phyloP scores from a whole-genome alignment of 2,888 invertebrate species.

The Drosophila eohydei region DNA sequence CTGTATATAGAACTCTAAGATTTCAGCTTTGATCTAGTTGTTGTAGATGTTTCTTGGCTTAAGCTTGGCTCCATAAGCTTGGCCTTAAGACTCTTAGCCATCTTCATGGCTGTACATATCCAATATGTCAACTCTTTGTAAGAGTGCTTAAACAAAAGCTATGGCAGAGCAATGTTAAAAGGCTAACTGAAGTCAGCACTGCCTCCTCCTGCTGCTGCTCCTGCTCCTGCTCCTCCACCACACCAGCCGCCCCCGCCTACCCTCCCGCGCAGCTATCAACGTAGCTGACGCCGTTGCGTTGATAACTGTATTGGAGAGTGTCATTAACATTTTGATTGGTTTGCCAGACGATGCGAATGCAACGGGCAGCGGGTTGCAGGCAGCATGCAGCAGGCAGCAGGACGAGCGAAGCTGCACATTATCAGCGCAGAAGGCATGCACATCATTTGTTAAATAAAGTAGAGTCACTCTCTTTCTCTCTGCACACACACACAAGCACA shows the following conservation, averaged over 20 bases:
- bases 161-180: conserved; percentile 61
- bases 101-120: background rate
- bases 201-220: conserved; percentile 1
- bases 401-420: conserved; percentile 37
- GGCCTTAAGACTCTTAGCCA: too few species aligned
- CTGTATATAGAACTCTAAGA: too few species aligned
- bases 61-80: too few species aligned
- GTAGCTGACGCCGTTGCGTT: conserved; percentile 43
- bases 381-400: conserved; percentile 4
- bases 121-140: background rate
- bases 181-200: conserved; percentile 63
- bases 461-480: conserved; percentile 19
- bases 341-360: conserved; percentile 37
- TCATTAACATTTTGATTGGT: conserved; percentile 85
- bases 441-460: conserved; percentile 78
- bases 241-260: background rate
- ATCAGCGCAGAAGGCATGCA: conserved; percentile 69
- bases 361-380: background rate
- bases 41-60: too few species aligned
- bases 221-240: background rate
- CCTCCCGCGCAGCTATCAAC: conserved; percentile 18
- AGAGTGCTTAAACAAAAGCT: background rate
- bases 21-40: too few species aligned
- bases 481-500: background rate
- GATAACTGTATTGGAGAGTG: conserved; percentile 84